Percentiles rank a stretch among this genome's conserved stretches.
Conservation (phyloP, 2,888 invertebrate species). For the Euclidia mi region DNA sequence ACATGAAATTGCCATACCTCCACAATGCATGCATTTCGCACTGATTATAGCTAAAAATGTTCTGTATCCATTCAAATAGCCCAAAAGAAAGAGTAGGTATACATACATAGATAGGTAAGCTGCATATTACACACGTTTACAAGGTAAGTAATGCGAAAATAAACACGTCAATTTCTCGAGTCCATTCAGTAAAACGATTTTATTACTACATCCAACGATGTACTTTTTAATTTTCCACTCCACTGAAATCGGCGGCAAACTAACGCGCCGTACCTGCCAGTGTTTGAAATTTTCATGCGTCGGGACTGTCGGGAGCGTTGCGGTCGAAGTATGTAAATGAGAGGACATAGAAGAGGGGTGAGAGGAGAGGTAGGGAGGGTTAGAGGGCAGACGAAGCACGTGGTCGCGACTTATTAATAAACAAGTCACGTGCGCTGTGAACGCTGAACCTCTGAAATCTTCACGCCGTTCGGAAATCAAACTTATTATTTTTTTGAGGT, state of each 20-base stretch:
- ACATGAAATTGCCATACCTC: too few relatives aligned
- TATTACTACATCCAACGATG: neutral
- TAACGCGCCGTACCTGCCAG: constrained; percentile 28
- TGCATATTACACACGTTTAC: neutral
- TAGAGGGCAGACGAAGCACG: constrained; percentile 38
- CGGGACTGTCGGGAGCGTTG: constrained; percentile 54
- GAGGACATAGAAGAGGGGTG: constrained; percentile 24
- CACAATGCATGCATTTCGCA: too few relatives aligned
- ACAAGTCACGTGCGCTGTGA: constrained; percentile 60
- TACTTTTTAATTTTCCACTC: constrained; percentile 33
- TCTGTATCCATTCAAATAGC: neutral
- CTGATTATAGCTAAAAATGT: too few relatives aligned
- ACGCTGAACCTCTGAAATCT: constrained; percentile 41
- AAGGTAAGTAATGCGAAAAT: neutral
- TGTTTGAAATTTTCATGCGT: constrained; percentile 68
- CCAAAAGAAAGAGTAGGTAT: neutral
- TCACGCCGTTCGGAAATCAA: constrained; percentile 45
- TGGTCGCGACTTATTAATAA: constrained; percentile 61
- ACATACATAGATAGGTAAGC: too few relatives aligned
- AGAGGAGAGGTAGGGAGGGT: too few relatives aligned
- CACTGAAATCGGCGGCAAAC: constrained; percentile 31
- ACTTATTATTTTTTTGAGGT: constrained; percentile 29
- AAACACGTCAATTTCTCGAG: neutral
- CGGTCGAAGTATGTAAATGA: constrained; percentile 59
- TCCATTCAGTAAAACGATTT: neutral